Evolutionary conservation across 1,140 invertebrate species (phyloP).

Genomic region (Anoplolepis gracilipes): DNA sequence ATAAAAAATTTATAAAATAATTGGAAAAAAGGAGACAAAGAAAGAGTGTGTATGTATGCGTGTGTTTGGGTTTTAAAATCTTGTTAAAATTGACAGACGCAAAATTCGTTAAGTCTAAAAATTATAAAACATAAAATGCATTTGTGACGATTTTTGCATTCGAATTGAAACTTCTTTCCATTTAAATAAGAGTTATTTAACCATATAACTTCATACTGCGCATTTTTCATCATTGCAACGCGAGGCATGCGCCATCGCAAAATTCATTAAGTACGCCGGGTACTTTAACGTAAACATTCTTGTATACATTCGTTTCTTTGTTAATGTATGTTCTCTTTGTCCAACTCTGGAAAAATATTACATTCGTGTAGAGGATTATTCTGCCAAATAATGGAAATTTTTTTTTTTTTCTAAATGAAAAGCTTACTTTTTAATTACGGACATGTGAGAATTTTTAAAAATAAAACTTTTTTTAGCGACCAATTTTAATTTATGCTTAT

Average conservation of each 20-base stretch:
- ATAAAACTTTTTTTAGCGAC: not conserved
- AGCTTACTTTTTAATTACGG: constrained; percentile 6
- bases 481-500: not conserved
- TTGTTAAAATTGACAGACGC: not conserved
- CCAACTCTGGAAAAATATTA: not conserved
- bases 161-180: not conserved
- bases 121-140: not conserved
- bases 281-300: not conserved
- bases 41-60: not conserved
- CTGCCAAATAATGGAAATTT: not conserved
- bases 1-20: constrained; percentile 2
- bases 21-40: not conserved
- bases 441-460: not conserved
- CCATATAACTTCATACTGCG: not conserved
- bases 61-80: not conserved
- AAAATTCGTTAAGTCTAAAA: constrained; percentile 22
- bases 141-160: not conserved
- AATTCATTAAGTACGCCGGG: constrained; percentile 13
- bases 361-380: not conserved
- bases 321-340: not conserved
- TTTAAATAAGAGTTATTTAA: constrained; percentile 11
- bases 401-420: not conserved
- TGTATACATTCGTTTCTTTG: not conserved
- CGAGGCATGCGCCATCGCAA: not conserved
- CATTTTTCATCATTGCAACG: not conserved